Percentiles rank a stretch among this genome's conserved stretches.
phyloP scores from a whole-genome alignment of 1,140 invertebrate species.

The Trachymyrmex cornetzi region DNA sequence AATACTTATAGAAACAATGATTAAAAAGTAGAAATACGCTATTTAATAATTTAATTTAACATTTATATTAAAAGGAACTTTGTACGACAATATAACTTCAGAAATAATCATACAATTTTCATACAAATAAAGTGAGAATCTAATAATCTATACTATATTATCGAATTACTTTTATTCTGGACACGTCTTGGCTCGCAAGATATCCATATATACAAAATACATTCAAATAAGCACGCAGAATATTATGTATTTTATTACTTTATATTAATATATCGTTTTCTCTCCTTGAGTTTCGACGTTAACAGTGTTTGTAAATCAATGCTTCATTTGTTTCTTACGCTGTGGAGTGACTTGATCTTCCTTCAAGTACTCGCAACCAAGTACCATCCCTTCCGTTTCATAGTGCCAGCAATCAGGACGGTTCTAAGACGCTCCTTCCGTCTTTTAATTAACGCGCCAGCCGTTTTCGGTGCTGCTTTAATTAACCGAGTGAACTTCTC shows the following conservation, averaged over 20 bases:
- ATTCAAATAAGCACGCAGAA: neutral
- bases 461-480: constrained; percentile 54
- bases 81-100: neutral
- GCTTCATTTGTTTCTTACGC: neutral
- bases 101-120: neutral
- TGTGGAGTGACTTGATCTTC: constrained; percentile 13
- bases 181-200: neutral
- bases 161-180: neutral
- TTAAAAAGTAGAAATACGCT: neutral
- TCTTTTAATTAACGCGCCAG: constrained; percentile 53
- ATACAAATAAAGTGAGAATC: neutral
- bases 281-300: neutral
- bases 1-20: neutral
- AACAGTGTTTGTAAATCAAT: constrained; percentile 10
- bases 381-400: constrained; percentile 10
- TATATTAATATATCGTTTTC: neutral
- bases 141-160: neutral
- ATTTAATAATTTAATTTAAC: neutral
- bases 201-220: neutral
- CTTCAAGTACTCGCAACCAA: constrained; percentile 24
- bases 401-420: constrained; percentile 17
- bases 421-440: constrained; percentile 37
- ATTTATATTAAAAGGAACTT: neutral
- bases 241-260: neutral
- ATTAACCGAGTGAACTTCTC: constrained; percentile 48